Evolutionary conservation across 92 coral and sea anemone species (phyloP).

Genomic region (Umimayanthus chanpuru): DNA sequence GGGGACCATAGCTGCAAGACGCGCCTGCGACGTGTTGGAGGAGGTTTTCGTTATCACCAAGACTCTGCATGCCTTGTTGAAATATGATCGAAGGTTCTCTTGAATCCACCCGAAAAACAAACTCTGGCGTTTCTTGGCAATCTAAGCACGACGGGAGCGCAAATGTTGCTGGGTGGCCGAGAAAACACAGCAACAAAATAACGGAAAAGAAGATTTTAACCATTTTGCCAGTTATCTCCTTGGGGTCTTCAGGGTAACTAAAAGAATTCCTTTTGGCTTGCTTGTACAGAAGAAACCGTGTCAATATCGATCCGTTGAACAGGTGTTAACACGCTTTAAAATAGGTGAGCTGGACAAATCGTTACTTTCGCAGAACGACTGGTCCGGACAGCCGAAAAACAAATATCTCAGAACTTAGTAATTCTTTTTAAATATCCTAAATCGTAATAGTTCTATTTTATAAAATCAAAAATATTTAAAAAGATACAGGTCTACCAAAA

Average conservation of each 20-base stretch:
- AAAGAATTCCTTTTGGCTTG: background rate
- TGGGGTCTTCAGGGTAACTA: background rate
- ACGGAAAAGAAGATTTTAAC: background rate
- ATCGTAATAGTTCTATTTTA: no score
- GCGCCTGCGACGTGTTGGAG: background rate
- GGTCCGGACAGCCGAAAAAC: no score
- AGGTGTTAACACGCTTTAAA: no score
- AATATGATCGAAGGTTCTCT: background rate
- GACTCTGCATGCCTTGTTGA: background rate
- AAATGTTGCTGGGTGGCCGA: background rate
- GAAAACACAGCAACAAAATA: background rate
- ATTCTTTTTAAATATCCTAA: no score
- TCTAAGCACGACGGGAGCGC: background rate
- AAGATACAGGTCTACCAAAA: no score
- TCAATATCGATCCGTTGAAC: no score
- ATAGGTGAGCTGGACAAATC: no score
- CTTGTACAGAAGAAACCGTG: no score
- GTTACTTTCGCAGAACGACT: no score
- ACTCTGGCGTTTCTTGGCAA: background rate
- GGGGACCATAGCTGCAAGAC: background rate
- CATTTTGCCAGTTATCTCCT: no score
- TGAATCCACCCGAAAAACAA: background rate
- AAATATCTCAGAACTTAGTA: no score
- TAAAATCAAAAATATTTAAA: no score
- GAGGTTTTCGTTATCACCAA: background rate